A percentile compares a stretch with the other conserved stretches of the same genome.
Conservation (phyloP, 2,113 vertebrate species). For the Nettapus auritus region DNA sequence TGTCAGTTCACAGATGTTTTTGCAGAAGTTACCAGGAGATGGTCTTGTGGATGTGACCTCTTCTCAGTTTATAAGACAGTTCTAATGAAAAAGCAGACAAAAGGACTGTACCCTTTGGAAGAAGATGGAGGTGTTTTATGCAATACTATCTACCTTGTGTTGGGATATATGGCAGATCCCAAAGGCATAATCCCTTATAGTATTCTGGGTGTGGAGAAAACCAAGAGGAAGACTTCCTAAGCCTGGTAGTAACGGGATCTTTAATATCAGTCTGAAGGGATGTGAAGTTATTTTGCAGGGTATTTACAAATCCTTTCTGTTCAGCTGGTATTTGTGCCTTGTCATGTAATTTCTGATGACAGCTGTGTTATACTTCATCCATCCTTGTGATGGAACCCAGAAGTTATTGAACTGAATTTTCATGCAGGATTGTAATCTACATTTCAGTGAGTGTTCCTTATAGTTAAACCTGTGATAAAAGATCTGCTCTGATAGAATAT, state of each 20-base stretch:
- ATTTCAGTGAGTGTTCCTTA: background rate
- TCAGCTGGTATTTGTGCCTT: background rate
- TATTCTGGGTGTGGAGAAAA: background rate
- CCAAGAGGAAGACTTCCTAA: background rate
- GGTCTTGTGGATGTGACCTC: background rate
- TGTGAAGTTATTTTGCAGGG: background rate
- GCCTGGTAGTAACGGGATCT: background rate
- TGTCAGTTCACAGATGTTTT: background rate
- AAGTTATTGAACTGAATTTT: background rate
- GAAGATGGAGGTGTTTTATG: background rate
- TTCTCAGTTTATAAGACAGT: background rate
- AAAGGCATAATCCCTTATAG: background rate
- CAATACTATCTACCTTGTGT: background rate
- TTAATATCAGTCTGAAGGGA: background rate
- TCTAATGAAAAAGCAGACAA: background rate
- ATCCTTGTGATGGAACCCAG: background rate
- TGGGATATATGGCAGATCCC: background rate
- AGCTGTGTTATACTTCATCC: background rate
- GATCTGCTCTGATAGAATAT: background rate
- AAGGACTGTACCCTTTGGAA: background rate
- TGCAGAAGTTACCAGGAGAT: background rate
- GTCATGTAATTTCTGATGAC: background rate
- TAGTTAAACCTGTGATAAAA: background rate
- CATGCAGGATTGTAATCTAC: background rate
- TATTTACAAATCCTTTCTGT: background rate